Evolutionary conservation across 2,113 vertebrate genomes (phyloP), one percentile per base, ranked within the genome.

Genomic region (Thunnus thynnus): DNA sequence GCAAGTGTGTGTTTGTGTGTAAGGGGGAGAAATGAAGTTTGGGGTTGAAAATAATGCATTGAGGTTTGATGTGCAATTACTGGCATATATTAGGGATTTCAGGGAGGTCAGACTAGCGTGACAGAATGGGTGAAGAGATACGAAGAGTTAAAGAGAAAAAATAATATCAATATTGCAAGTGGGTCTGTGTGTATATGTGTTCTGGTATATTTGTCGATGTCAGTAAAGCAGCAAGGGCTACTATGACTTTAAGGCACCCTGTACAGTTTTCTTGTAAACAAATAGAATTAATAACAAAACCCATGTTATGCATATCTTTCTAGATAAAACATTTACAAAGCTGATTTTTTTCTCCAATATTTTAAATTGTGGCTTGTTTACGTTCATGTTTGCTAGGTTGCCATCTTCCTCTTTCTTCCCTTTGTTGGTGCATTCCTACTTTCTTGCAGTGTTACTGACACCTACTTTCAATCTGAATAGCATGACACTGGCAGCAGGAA

Each of bases 61-160:
- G 97, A 96, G 96, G 95, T 97, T 96, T 97, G 96, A 97, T 95
- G 95, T 94, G 95, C 97, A 97, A 97, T 98, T 98, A 97, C 92
- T 95, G 96, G 95, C 95, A 95, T 97, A 97, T 97, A 97, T 97
- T 96, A 97, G 95, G 95, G 96, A 96, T 97, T 97, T 97, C 96
- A 96, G 95, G 96, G 96, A 96, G 96, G 96, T 98, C 96, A 96
- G 95, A 96, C 92, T 91, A 93, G 94, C 92, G 94, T 85, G 82
- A 92, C 74, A 78, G 60, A 62, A 93, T 72, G 66, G 71, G 52
- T 44, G 69, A 95, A 90, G 91, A 93, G 94, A 96, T 96, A 96
- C 89, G 93, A 96, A 95, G 91, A 96, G 94, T 96, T 97, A 95
- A 96, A 96, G 96, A 95, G 95, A 92, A 95, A 96, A 96, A 86